Percentiles rank a stretch among this genome's conserved stretches.
These are phyloP conservation scores for Apostichopus parvimensis DNA, from an alignment of 35 echinoderm and acorn worm species.

Conservation along the genomic window DNA sequence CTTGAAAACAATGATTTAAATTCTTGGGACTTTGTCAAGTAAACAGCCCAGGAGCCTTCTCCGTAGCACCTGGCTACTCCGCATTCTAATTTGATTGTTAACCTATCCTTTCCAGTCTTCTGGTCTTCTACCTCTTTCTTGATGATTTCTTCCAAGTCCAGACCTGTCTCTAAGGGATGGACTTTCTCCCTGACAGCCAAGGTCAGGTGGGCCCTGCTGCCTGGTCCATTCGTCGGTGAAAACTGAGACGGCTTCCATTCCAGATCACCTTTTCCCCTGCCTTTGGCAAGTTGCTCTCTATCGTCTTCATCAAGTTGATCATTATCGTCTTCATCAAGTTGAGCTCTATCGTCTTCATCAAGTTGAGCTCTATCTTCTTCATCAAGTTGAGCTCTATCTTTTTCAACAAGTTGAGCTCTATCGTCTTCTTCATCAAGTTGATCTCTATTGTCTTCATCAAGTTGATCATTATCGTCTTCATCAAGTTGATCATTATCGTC, in stretches of 20 bases:
- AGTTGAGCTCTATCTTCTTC: not conserved
- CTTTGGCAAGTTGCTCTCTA: not conserved
- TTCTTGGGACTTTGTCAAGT: constrained; percentile 52
- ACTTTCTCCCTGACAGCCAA: constrained; percentile 44
- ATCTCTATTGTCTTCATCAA: too few relatives aligned
- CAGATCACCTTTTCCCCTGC: not conserved
- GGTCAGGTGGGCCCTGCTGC: constrained; percentile 81
- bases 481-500: not conserved
- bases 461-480: too few relatives aligned
- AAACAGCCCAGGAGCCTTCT: constrained; percentile 75
- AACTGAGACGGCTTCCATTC: constrained; percentile 40
- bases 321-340: too few relatives aligned
- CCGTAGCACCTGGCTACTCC: constrained; percentile 72
- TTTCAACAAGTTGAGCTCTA: too few relatives aligned
- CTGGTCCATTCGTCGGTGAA: constrained; percentile 78
- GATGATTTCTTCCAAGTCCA: constrained; percentile 73
- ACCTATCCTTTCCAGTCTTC: not conserved
- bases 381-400: too few relatives aligned
- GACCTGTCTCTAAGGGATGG: constrained; percentile 69
- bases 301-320: too few relatives aligned
- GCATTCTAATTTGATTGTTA: constrained; percentile 16
- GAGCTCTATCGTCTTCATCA: too few relatives aligned
- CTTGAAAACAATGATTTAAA: constrained; percentile 56
- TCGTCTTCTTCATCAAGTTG: too few relatives aligned
- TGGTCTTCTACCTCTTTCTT: constrained; percentile 52